Evolutionary conservation across 2,113 vertebrate species (phyloP).

Genomic region (Tursiops truncatus): DNA sequence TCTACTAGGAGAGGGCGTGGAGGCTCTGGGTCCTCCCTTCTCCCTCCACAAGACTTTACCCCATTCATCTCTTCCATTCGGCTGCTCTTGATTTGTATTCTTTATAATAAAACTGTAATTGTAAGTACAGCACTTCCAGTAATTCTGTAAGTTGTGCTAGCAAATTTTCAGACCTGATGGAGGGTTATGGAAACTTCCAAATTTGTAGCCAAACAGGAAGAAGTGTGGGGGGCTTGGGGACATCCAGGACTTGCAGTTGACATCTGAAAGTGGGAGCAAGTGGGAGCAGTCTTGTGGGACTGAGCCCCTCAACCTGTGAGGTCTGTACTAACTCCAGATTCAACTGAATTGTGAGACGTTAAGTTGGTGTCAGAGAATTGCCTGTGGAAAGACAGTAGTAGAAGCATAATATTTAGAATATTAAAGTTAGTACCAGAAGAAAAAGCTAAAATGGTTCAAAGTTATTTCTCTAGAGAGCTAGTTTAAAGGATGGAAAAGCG

Average conservation of each 20-base stretch:
- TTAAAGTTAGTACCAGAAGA: neutral
- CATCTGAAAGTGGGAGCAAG: neutral
- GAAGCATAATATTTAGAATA: neutral
- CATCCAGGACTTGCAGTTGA: neutral
- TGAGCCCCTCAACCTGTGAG: neutral
- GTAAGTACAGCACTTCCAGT: neutral
- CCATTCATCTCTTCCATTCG: neutral
- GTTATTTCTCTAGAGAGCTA: neutral
- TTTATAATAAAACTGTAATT: neutral
- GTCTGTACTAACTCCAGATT: neutral
- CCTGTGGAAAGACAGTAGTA: neutral
- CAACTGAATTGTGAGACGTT: neutral
- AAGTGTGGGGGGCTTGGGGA: neutral
- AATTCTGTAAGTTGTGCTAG: neutral
- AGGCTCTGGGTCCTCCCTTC: neutral
- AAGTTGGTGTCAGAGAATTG: neutral
- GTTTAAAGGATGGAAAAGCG: neutral
- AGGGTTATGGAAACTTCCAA: neutral
- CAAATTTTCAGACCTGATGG: neutral
- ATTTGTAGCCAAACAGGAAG: neutral
- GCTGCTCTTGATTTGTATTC: neutral
- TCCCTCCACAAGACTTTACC: neutral
- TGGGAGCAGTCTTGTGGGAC: neutral
- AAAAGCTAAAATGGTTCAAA: neutral
- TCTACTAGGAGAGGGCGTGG: neutral